Conservation (phyloP, 1,140 invertebrate genomes). For the Rhopalosiphum maidis region DNA sequence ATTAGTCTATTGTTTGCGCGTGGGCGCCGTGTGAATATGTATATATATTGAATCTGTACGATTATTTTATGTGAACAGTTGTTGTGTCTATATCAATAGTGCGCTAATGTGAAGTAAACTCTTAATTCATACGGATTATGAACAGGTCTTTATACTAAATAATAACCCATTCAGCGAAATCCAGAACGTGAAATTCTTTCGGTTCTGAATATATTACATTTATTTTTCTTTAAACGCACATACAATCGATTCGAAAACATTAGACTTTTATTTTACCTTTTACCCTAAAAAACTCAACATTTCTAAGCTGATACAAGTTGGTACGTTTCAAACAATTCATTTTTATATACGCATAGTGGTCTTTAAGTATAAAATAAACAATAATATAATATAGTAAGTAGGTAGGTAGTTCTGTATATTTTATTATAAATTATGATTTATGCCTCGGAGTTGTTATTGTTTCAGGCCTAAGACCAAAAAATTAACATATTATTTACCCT, state of each 20-base stretch:
- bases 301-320: background rate
- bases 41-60: background rate
- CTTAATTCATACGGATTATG: background rate
- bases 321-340: background rate
- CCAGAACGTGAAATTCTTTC: background rate
- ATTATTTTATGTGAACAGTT: background rate
- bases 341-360: background rate
- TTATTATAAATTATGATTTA: background rate
- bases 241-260: background rate
- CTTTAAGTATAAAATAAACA: background rate
- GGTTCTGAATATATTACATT: background rate
- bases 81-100: background rate
- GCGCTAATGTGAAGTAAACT: background rate
- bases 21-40: background rate
- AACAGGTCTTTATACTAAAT: background rate
- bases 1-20: background rate
- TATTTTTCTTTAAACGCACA: background rate
- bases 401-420: background rate
- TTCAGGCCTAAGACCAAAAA: background rate
- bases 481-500: slow-evolving; percentile 17
- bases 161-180: background rate
- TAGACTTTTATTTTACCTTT: background rate
- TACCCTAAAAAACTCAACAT: background rate
- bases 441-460: background rate
- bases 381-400: background rate